Percentiles rank a stretch among this genome's conserved stretches.
Conservation (phyloP, 2,113 vertebrate species). For the Uropsilus gracilis region DNA sequence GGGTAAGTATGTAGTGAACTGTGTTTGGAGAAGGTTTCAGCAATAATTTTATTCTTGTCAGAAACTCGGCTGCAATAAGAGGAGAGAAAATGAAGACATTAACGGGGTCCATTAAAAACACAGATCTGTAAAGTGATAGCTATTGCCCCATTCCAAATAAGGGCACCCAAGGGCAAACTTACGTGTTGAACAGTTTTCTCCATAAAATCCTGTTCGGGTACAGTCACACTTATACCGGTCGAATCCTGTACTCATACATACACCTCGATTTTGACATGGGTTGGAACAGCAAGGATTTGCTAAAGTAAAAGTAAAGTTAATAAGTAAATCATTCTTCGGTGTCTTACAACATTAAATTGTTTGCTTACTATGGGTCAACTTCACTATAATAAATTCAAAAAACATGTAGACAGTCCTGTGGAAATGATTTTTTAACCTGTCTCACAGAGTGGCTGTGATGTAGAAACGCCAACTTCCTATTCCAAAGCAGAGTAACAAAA, state of each 20-base stretch:
- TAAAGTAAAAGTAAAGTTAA: constrained; percentile 68
- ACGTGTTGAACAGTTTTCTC: constrained; percentile 94
- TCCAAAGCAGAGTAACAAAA: not conserved
- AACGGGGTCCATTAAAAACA: not conserved
- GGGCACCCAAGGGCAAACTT: constrained; percentile 74
- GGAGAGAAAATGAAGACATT: not conserved
- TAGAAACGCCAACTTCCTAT: not conserved
- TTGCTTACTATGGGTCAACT: not conserved
- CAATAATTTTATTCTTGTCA: constrained; percentile 90
- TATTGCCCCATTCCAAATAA: not conserved
- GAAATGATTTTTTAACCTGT: not conserved
- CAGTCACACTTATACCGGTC: constrained; percentile 95
- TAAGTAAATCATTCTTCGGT: not conserved
- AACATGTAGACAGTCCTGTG: not conserved
- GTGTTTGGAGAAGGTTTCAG: constrained; percentile 94
- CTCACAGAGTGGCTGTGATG: not conserved
- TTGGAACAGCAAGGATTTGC: constrained; percentile 95
- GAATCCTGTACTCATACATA: constrained; percentile 88
- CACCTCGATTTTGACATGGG: constrained; percentile 95
- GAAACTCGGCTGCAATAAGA: constrained; percentile 90
- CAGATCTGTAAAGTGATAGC: not conserved
- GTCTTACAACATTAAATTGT: not conserved
- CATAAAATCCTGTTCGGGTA: constrained; percentile 93
- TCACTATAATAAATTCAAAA: not conserved
- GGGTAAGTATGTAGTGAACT: constrained; percentile 96